A percentile compares a stretch with the other conserved stretches of the same genome.
phyloP scores from a whole-genome alignment of 1,140 invertebrate species.

The Ceratoteleas bidentatus region DNA sequence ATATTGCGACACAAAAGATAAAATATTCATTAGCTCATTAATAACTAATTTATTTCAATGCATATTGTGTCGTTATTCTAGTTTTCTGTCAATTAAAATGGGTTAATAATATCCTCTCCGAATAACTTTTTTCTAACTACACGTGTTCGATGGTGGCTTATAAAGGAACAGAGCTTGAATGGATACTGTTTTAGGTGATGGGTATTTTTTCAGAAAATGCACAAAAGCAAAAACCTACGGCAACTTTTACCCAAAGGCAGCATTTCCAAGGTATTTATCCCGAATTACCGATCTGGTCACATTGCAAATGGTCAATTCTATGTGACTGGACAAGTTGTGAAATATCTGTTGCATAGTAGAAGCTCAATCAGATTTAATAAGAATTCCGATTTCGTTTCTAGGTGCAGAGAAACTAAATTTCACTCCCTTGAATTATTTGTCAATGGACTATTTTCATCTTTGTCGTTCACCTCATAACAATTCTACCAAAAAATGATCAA shows the following conservation, averaged over 20 bases:
- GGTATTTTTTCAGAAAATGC: slow-evolving; percentile 87
- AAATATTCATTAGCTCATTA: too few species aligned
- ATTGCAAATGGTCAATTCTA: slow-evolving; percentile 16
- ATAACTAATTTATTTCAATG: too few species aligned
- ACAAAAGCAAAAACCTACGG: slow-evolving; percentile 85
- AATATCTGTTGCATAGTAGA: not conserved
- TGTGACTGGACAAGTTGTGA: slow-evolving; percentile 12
- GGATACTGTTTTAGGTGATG: slow-evolving; percentile 78
- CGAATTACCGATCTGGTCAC: slow-evolving; percentile 41
- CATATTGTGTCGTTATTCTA: too few species aligned
- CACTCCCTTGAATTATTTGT: slow-evolving; percentile 9
- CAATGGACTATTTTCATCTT: not conserved
- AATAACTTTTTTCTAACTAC: not conserved
- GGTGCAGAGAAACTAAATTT: slow-evolving; percentile 43
- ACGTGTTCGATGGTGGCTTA: slow-evolving; percentile 39
- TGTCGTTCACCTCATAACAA: slow-evolving; percentile 3
- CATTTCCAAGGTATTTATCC: slow-evolving; percentile 85
- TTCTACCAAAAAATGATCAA: too few species aligned
- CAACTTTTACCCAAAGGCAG: slow-evolving; percentile 85
- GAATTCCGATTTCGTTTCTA: not conserved
- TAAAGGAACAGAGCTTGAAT: slow-evolving; percentile 42
- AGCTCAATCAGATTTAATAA: not conserved
- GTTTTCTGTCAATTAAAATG: too few species aligned
- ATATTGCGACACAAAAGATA: too few species aligned
- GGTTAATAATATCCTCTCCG: too few species aligned